phyloP scores from a whole-genome alignment of 2,888 invertebrate genomes.

The Tetanocera ferruginea region DNA sequence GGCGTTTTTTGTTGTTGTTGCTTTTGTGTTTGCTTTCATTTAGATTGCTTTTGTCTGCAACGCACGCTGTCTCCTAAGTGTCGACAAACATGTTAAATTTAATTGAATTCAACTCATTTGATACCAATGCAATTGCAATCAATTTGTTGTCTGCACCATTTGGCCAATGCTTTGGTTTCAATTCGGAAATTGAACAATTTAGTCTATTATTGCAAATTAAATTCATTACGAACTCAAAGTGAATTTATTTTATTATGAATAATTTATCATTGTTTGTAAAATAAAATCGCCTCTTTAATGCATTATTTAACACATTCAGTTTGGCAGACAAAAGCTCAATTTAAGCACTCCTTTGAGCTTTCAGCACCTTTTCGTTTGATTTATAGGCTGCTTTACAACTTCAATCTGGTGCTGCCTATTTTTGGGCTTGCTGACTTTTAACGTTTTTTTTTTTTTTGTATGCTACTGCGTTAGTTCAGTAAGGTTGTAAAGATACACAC shows the following conservation, averaged over 20 bases:
- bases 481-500: too few relatives aligned
- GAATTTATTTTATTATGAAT: too few relatives aligned
- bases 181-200: too few relatives aligned
- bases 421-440: conserved; percentile 12
- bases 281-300: too few relatives aligned
- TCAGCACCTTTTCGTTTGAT: conserved; percentile 18
- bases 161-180: not conserved
- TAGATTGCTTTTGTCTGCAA: not conserved
- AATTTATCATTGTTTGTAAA: too few relatives aligned
- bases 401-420: conserved; percentile 1
- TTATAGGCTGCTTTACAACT: not conserved
- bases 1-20: not conserved
- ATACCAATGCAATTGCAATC: not conserved
- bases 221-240: too few relatives aligned
- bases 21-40: not conserved
- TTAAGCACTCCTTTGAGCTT: not conserved
- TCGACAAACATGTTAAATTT: conserved; percentile 5
- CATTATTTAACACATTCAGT: not conserved
- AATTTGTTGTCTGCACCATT: conserved; percentile 3
- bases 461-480: not conserved
- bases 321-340: conserved; percentile 3
- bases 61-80: not conserved
- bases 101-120: not conserved
- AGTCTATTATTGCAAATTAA: too few relatives aligned
- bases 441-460: not conserved